phyloP scores from a whole-genome alignment of 1,140 invertebrate species.

The Antheraea pernyi region DNA sequence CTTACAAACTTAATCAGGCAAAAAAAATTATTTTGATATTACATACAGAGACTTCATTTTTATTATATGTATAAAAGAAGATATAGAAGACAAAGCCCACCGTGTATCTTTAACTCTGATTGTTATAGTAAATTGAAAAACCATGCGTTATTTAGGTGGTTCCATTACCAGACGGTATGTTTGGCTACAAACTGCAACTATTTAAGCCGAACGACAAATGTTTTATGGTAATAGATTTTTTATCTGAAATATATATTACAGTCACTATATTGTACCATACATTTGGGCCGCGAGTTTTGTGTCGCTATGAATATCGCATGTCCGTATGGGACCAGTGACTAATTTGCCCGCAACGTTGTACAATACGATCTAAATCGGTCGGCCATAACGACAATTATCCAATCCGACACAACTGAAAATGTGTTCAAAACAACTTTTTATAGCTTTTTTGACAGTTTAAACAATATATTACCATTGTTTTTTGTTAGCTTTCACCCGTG shows the following conservation, averaged over 20 bases:
- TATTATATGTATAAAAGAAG: too few species aligned
- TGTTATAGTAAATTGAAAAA: too few species aligned
- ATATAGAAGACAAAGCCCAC: too few species aligned
- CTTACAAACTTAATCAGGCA: too few species aligned
- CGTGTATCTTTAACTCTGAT: too few species aligned
- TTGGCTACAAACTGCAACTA: too few species aligned
- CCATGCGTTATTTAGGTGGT: too few species aligned
- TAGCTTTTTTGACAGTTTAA: background rate
- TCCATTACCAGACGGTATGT: too few species aligned
- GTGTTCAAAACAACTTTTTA: background rate
- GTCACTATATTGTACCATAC: background rate
- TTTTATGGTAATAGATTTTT: background rate
- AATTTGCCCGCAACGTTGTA: conserved; percentile 26
- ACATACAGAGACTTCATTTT: too few species aligned
- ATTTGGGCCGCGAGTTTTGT: conserved; percentile 17
- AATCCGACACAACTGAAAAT: background rate
- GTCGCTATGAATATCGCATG: conserved; percentile 26
- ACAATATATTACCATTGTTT: background rate
- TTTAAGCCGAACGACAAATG: too few species aligned
- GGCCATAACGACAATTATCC: conserved; percentile 10
- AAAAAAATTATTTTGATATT: too few species aligned
- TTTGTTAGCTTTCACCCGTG: background rate
- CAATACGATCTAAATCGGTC: conserved; percentile 15
- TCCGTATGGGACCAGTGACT: conserved; percentile 25
- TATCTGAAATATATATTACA: background rate